These are phyloP conservation scores for Esox niger DNA, from an alignment of 2,113 vertebrate genomes.

Conservation along the genomic window DNA sequence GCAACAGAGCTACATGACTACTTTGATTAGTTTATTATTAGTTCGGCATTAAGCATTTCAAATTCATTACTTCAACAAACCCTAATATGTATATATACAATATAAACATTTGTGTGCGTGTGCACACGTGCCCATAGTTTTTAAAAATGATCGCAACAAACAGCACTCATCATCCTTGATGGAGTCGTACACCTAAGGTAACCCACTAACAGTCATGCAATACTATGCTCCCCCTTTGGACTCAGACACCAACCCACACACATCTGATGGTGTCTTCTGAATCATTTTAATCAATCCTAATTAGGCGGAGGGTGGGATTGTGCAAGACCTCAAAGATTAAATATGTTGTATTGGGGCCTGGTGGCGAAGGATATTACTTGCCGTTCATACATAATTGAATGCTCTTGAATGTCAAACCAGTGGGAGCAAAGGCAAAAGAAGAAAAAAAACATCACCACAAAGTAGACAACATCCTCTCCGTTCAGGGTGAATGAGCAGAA, in stretches of 20 bases:
- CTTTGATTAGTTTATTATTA: too few relatives aligned
- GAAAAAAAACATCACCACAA: conserved; percentile 69
- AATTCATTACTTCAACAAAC: too few relatives aligned
- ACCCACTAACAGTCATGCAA: conserved; percentile 50
- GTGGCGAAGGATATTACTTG: conserved; percentile 82
- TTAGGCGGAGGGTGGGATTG: conserved; percentile 76
- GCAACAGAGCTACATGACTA: too few relatives aligned
- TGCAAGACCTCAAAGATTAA: conserved; percentile 77
- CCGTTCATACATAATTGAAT: conserved; percentile 83
- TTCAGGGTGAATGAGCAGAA: conserved; percentile 42
- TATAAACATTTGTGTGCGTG: too few relatives aligned
- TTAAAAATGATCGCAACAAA: too few relatives aligned
- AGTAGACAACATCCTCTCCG: conserved; percentile 54
- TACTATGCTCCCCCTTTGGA: conserved; percentile 64
- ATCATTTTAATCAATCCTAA: conserved; percentile 81
- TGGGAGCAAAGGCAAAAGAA: conserved; percentile 77
- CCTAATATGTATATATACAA: too few relatives aligned
- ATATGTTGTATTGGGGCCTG: conserved; percentile 77
- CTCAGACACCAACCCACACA: conserved; percentile 68
- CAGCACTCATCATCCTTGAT: neutral
- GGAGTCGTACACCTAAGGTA: conserved; percentile 12
- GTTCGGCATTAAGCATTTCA: too few relatives aligned
- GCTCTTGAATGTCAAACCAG: conserved; percentile 82
- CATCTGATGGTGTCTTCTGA: conserved; percentile 72
- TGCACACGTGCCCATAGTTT: too few relatives aligned